A percentile compares a stretch with the other conserved stretches of the same genome.
These are phyloP conservation scores for Oryzias melastigma DNA, from an alignment of 2,113 vertebrate genomes.

Conservation along the genomic window DNA sequence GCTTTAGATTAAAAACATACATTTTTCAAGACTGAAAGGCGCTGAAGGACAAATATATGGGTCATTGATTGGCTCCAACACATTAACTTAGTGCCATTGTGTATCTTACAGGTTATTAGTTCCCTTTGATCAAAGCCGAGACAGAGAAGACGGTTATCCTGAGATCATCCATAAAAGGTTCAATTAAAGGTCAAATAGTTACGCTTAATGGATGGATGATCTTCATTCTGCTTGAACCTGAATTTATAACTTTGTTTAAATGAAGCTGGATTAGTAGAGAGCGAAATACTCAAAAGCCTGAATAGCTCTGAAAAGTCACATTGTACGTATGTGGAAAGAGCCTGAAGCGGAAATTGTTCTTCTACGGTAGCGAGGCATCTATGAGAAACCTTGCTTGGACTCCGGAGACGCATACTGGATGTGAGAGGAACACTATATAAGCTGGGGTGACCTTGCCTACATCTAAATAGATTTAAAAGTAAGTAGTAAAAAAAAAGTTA, in stretches of 20 bases:
- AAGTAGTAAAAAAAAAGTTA: background rate
- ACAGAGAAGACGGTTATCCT: too few species aligned
- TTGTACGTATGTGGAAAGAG: background rate
- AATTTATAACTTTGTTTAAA: too few species aligned
- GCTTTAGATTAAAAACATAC: background rate
- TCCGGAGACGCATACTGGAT: background rate
- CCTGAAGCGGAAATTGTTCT: background rate
- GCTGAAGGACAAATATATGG: background rate
- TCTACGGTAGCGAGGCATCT: background rate
- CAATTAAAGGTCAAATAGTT: too few species aligned
- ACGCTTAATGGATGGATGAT: too few species aligned
- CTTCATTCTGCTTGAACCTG: too few species aligned
- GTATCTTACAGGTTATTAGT: background rate
- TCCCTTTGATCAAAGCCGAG: too few species aligned
- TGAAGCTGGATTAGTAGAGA: too few species aligned
- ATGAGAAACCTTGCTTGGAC: background rate
- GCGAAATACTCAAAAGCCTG: too few species aligned
- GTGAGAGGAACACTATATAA: background rate
- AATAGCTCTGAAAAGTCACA: background rate
- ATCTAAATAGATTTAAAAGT: background rate
- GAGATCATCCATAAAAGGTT: too few species aligned
- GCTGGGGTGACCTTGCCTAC: background rate
- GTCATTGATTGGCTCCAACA: background rate
- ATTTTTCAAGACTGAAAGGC: background rate
- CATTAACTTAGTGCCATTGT: background rate